Percentiles rank a stretch among this genome's conserved stretches.
These are phyloP conservation scores for Malacoctenus gilli DNA, from an alignment of 2,797 vertebrate genomes.

Conservation along the genomic window DNA sequence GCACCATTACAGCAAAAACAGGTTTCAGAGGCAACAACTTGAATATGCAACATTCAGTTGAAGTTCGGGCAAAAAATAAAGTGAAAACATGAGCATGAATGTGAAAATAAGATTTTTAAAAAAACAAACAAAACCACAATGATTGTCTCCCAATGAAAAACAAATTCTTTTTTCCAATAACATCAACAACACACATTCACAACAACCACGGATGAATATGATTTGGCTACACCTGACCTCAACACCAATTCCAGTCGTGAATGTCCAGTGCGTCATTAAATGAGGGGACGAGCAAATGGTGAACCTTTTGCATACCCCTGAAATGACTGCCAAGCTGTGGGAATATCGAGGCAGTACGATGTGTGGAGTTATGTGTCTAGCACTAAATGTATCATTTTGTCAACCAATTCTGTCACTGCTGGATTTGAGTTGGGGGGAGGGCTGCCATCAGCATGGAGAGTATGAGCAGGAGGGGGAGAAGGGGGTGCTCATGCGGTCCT, in stretches of 20 bases:
- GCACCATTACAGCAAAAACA: constrained; percentile 6
- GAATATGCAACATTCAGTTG: constrained; percentile 26
- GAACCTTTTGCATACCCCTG: constrained; percentile 27
- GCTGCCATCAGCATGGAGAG: constrained; percentile 76
- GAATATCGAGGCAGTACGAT: constrained; percentile 29
- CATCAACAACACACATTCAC: constrained; percentile 37
- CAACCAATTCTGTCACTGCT: constrained; percentile 68
- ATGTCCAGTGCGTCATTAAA: constrained; percentile 46
- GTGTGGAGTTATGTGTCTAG: constrained; percentile 31
- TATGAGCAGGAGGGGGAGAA: constrained; percentile 78
- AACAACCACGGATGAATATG: constrained; percentile 69
- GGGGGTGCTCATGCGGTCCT: constrained; percentile 83
- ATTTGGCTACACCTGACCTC: constrained; percentile 69
- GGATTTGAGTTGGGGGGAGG: constrained; percentile 76
- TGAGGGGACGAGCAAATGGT: constrained; percentile 44
- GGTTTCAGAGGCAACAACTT: constrained; percentile 12
- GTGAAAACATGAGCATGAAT: constrained; percentile 41
- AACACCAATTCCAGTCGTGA: constrained; percentile 76
- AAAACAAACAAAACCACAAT: constrained; percentile 31
- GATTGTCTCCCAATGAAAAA: constrained; percentile 14
- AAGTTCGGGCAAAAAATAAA: constrained; percentile 22
- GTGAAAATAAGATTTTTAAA: constrained; percentile 19
- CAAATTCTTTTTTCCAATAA: constrained; percentile 28
- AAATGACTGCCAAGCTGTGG: constrained; percentile 38
- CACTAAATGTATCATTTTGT: constrained; percentile 51